Percentiles rank a stretch among this genome's conserved stretches.
Evolutionary conservation across 2,113 vertebrate species (phyloP).

Genomic region (Heterochromis multidens): DNA sequence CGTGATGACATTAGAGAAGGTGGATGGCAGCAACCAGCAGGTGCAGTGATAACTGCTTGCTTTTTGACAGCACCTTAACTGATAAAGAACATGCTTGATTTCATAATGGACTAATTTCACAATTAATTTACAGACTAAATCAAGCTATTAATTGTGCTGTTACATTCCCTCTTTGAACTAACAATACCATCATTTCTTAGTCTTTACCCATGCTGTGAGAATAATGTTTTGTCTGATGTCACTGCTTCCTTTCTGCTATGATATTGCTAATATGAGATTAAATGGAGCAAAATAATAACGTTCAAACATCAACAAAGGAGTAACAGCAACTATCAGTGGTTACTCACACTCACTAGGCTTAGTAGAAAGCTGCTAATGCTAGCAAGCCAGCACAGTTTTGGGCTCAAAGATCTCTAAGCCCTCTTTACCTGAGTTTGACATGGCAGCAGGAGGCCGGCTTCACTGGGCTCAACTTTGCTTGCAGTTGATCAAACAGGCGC

Average conservation of each 20-base stretch:
- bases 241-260: background rate
- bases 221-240: background rate
- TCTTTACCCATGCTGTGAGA: background rate
- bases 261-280: background rate
- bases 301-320: background rate
- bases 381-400: background rate
- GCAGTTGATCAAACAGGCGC: background rate
- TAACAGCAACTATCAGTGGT: background rate
- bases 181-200: background rate
- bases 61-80: background rate
- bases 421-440: background rate
- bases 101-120: background rate
- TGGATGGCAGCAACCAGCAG: background rate
- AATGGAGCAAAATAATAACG: conserved; percentile 6
- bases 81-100: background rate
- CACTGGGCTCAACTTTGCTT: background rate
- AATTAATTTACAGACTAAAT: background rate
- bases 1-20: background rate
- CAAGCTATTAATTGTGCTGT: background rate
- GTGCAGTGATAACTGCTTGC: background rate
- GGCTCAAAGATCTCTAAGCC: background rate
- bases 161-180: background rate
- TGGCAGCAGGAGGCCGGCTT: background rate
- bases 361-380: background rate
- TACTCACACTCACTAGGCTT: background rate